Base-by-base conservation (phyloP, 2,888 invertebrate species). In the Ametastegia equiseti region DNA sequence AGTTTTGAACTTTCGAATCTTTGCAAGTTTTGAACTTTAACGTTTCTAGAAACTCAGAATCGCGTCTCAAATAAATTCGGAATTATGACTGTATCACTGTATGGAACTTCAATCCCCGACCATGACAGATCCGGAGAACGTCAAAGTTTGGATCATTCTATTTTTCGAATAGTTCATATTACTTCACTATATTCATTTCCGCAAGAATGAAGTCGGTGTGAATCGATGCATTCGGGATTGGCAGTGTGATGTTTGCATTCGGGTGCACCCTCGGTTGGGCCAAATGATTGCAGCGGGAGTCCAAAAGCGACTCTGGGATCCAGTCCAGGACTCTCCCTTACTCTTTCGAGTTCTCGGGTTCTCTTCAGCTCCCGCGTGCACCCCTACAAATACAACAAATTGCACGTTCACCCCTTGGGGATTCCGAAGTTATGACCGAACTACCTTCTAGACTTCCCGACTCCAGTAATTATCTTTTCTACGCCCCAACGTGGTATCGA, bases 391-490 rank as follows among this genome's bases (percentile, higher is more conserved):
- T 83, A 86, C 88, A 87, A 90, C 90, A 90, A 90, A 90, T 90
- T 89, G 90, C 89, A 87, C 84, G 84, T 83, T 73, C 78, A 73
- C 81, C 89, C 88, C 86, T 78, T 73, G 89, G 90, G 90, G 87
- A 85, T 86, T 82, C 80, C 88, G 85, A 89, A 90, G 90, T 90
- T 90, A 90, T 90, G 90, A 90, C 90, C 88, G 85, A 86, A 85
- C 87, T 88, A 86, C 87, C 88, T 60, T 78, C 78, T 33, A 78
- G 89, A 89, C 89, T 89, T 88, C 87, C 87, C 88, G 89, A 88
- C 89, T 89, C 86, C 86, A 86, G 88, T 90, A 90, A 90, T 90
- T 90, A 90, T 89, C 90, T 89, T 88, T 87, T 88, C 86, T 86
- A 86, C 78, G 78, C 78, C 78, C 78, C 78, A 78, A 45, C 63